phyloP scores from a whole-genome alignment of 37 sponge, comb jelly and placozoan species.

The Aphrocallistes beatrix region DNA sequence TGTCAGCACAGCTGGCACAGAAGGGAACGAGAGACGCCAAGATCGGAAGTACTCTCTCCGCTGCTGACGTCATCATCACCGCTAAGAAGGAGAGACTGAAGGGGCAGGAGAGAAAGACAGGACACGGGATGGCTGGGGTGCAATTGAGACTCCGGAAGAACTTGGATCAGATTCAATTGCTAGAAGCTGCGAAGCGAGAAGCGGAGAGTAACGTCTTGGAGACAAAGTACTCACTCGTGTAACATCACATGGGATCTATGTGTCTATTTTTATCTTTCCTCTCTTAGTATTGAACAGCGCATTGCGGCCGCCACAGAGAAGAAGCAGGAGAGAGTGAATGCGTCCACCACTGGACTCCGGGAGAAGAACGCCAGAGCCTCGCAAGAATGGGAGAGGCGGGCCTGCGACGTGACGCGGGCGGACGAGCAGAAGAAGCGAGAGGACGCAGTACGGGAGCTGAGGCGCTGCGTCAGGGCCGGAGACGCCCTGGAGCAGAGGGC shows the following conservation, averaged over 20 bases:
- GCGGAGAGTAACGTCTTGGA: neutral
- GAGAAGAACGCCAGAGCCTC: neutral
- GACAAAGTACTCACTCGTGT: neutral
- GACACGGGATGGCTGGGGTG: neutral
- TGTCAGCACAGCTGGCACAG: neutral
- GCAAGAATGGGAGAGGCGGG: neutral
- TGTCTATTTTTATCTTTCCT: neutral
- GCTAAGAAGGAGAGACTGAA: neutral
- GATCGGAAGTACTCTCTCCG: neutral
- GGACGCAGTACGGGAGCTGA: neutral
- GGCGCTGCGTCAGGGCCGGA: neutral
- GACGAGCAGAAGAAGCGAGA: neutral
- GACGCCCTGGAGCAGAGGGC: constrained; percentile 6
- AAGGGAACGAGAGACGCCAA: neutral
- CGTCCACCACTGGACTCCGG: neutral
- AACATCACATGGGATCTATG: neutral
- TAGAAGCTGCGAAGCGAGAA: neutral
- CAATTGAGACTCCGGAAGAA: neutral
- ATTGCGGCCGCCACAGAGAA: neutral
- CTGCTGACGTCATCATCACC: neutral
- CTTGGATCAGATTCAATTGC: neutral
- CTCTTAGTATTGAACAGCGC: neutral
- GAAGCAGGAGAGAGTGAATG: neutral
- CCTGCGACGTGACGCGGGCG: neutral
- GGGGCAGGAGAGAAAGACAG: neutral